Evolutionary conservation across 2,888 invertebrate species (phyloP), one percentile per base, ranked within the genome.

Genomic region (Eupithecia subfuscata): DNA sequence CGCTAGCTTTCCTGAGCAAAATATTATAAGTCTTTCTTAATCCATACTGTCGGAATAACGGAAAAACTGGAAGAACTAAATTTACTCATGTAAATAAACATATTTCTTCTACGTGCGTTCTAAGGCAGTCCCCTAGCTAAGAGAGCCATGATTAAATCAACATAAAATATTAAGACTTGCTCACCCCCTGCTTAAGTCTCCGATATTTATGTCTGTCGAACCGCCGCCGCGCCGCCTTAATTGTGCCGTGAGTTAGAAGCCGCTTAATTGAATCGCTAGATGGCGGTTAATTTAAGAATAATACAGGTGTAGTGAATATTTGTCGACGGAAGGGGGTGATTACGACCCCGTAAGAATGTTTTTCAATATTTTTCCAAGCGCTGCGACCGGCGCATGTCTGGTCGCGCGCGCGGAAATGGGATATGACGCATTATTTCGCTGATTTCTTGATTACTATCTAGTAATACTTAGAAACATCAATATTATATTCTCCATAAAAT

Each of bases 121-220:
- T 14, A 25, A 25, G 5, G 22, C 0, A 25, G 56, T 9, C 52
- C 60, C 25, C 25, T 60, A 4, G 22, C 25, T 25, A 25, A 60
- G 12, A 25, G 12, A 60, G 60, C 60, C 60, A 60, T 60, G 60
- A 60, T 60, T 60, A 60, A 25, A 60, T 25, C 60, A 60, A 60
- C 60, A 60, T 60, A 60, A 60, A 60, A 60, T 60, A 25, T 60
- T 14, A 60, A 60, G 60, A 25, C 14, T 60, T 11, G 12, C 25
- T 25, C 60, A 1, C 60, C 60, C 60, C 60, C 60, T 22, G 60
- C 60, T 60, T 60, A 60, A 60, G 60, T 60, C 60, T 25, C 25
- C 12, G 60, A 60, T 60, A 60, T 60, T 60, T 60, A 60, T 60
- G 60, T 60, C 60, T 22, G 22, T 60, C 60, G 60, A 60, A 14